Evolutionary conservation across 2,888 invertebrate species (phyloP), one percentile per base, ranked within the genome.

Genomic region (Drosophila kokeensis): DNA sequence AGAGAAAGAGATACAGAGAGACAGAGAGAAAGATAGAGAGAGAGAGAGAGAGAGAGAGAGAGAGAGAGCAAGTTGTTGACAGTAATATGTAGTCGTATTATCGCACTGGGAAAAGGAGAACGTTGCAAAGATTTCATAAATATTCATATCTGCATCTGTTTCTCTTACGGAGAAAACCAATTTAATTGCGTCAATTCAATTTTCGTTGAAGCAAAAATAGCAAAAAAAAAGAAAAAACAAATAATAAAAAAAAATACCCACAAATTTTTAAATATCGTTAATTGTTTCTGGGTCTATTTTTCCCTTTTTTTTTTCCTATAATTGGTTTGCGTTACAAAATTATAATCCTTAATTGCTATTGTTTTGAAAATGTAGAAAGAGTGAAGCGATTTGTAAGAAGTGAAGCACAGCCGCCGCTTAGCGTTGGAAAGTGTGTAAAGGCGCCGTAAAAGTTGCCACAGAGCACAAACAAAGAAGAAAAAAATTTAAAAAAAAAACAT

Each of bases 101-200:
- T 13, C 52, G 38, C 30, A 38, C 38, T 54, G 53, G 21, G 59
- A 69, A 59, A 59, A 45, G 69, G 58, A 52, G 27, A 10, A n/a
- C 18, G 27, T 11, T 18, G 24, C 45, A 60, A 42, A 52, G 36
- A 57, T 57, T 65, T 62, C 34, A 71, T 55, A 76, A 36, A 65
- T 62, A 55, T 61, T 48, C 24, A 52, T 67, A 62, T 59, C 36
- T 38, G 53, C 57, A 60, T 42, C 24, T 69, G 48, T 11, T 18
- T 10, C 29, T 49, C 10, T 38, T 29, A 8, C n/a, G 34, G 27
- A 27, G 40, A 48, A 63, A 60, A 15, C 55, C 40, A 60, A 69
- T 69, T 76, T 50, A 55, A 48, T 21, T 66, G 60, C 54, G 34
- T 34, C 36, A 57, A 73, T 42, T 48, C 42, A 21, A 62, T 68